These are phyloP conservation scores for Notarius quadriscutis DNA, from an alignment of 2,113 vertebrate genomes.

Conservation along the genomic window DNA sequence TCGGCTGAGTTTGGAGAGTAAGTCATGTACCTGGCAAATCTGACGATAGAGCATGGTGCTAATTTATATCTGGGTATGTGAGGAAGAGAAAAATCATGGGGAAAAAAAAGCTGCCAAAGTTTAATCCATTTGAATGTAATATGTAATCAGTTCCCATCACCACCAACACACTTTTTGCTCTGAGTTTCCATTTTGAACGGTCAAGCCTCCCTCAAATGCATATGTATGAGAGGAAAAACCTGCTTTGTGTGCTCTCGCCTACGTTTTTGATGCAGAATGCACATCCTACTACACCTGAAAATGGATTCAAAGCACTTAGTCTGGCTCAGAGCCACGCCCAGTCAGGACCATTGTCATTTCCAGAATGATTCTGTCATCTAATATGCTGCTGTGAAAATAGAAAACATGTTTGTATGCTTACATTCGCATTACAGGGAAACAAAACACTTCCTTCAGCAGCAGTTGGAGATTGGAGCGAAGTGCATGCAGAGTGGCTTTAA, in stretches of 20 bases:
- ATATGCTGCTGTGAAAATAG: neutral
- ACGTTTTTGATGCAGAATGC: neutral
- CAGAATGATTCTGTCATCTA: neutral
- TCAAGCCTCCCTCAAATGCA: neutral
- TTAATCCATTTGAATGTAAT: no score
- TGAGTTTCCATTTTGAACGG: no score
- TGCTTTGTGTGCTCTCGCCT: neutral
- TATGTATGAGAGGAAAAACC: neutral
- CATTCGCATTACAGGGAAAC: neutral
- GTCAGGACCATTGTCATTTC: neutral
- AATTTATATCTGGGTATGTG: no score
- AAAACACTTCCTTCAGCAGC: neutral
- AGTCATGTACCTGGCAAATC: no score
- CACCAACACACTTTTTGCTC: neutral
- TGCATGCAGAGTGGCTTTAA: neutral
- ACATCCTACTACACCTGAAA: neutral
- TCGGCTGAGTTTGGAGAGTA: no score
- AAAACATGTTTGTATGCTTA: slow-evolving; percentile 1
- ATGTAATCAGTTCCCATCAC: no score
- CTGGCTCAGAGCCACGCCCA: neutral
- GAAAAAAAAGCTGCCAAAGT: no score
- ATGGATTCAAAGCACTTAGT: neutral
- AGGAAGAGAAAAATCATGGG: no score
- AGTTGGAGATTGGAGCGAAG: neutral
- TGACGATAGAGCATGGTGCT: no score